Percentiles rank a stretch among this genome's conserved stretches.
Evolutionary conservation across 64 coral and sea anemone species (phyloP).

Genomic region (Hydrozoanthus tunicans): DNA sequence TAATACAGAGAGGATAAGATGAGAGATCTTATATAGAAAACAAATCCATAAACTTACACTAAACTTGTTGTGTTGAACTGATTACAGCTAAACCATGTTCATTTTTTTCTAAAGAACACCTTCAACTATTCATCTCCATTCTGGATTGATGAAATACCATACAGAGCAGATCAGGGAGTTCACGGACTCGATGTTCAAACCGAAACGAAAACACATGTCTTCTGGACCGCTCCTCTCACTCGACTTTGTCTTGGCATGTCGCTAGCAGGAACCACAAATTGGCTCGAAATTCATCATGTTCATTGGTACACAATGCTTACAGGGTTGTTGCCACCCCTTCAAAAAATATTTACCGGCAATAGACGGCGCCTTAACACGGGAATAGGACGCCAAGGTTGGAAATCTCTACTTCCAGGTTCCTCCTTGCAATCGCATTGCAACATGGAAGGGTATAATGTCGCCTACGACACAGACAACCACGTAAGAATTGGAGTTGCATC

Average conservation of each 20-base stretch:
- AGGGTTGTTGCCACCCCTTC: background rate
- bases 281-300: constrained; percentile 6
- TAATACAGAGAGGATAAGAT: too few species aligned
- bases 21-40: too few species aligned
- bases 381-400: background rate
- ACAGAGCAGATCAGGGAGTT: background rate
- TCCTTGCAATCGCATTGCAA: background rate
- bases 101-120: too few species aligned
- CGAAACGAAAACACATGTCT: constrained; percentile 24
- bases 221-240: constrained; percentile 46
- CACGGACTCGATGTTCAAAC: background rate
- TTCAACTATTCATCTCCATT: too few species aligned
- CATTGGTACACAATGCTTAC: background rate
- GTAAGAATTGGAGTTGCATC: too few species aligned
- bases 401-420: background rate
- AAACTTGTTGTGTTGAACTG: too few species aligned
- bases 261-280: background rate
- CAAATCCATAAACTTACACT: too few species aligned
- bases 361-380: background rate
- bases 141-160: background rate
- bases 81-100: too few species aligned
- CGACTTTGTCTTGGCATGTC: constrained; percentile 42
- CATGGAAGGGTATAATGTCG: constrained; percentile 23
- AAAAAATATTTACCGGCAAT: background rate
- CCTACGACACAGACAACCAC: too few species aligned